Evolutionary conservation across 1,140 invertebrate genomes (phyloP), one percentile per base, ranked within the genome.

Genomic region (Orius laevigatus): DNA sequence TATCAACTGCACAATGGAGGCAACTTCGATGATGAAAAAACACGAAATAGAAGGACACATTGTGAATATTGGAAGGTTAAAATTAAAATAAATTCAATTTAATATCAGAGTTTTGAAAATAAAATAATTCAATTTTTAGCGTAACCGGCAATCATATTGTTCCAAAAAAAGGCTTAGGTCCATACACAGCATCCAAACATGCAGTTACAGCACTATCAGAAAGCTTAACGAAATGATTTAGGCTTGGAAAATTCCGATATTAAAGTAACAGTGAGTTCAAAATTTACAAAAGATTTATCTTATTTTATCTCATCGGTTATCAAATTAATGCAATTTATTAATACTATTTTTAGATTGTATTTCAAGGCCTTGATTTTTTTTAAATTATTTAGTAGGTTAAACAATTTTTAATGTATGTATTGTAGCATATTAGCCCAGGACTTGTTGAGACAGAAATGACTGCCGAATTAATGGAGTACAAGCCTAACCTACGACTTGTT

Each of bases 21-120:
- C 73, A n/a, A 60, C 76, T 2, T 63, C 66, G 45, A 65, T 66
- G 8, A 78, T 78, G 75, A 61, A 58, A 48, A 60, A 64, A 53
- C 58, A 63, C 18, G 58, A 60, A 3, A 63, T 73, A 16, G 62
- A 68, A 51, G 83, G 82, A 0, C 79, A 85, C 50, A 74, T 86
- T 20, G 66, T 86, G 25, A 72, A 81, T 43, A 69, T 87, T 3
- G 81, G 78, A 60, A 83, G 75, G 75, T 76, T 61, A 25, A 8
- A 25, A 25, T 25, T 25, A n/a, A n/a, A n/a, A n/a, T n/a, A n/a
- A n/a, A n/a, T n/a, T n/a, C n/a, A n/a, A n/a, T n/a, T n/a, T n/a
- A n/a, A n/a, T n/a, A n/a, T n/a, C n/a, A 31, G 20, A 8, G 33
- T n/a, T 34, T 8, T 8, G 8, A n/a, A 34, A 34, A 34, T 34